Percentiles rank a stretch among this genome's conserved stretches.
Evolutionary conservation across 2,888 invertebrate species (phyloP).

Genomic region (Anthrax anthrax): DNA sequence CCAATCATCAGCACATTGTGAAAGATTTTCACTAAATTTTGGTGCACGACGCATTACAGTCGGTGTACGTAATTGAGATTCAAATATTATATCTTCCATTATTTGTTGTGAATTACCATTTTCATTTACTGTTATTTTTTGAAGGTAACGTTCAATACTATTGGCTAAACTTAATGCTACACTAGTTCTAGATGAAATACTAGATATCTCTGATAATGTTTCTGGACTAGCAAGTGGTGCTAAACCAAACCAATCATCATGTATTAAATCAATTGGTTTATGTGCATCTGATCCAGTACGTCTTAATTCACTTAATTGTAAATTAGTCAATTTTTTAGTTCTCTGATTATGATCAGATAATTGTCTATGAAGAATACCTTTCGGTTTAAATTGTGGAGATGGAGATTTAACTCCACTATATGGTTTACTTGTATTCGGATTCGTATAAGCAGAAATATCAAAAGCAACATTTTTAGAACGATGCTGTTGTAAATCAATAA

Average conservation of each 20-base stretch:
- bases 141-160: conserved; percentile 30
- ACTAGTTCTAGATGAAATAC: conserved; percentile 54
- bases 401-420: conserved; percentile 12
- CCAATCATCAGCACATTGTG: conserved; percentile 50
- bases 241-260: conserved; percentile 51
- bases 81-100: conserved; percentile 27
- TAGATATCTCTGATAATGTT: conserved; percentile 66
- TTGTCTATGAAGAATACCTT: conserved; percentile 15
- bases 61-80: conserved; percentile 38
- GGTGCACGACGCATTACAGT: conserved; percentile 49
- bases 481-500: conserved; percentile 7
- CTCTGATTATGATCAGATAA: conserved; percentile 8
- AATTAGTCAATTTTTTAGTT: conserved; percentile 19
- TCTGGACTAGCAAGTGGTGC: conserved; percentile 75
- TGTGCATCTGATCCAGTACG: conserved; percentile 26
- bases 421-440: neutral
- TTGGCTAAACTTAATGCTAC: conserved; percentile 36
- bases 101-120: conserved; percentile 20
- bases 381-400: conserved; percentile 15
- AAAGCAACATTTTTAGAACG: conserved; percentile 28
- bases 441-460: conserved; percentile 12
- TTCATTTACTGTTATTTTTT: conserved; percentile 20
- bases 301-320: conserved; percentile 22
- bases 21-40: conserved; percentile 48
- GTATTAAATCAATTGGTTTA: conserved; percentile 38